Evolutionary conservation across 2,888 invertebrate genomes (phyloP).

Genomic region (Macrosoma leucophasiata): DNA sequence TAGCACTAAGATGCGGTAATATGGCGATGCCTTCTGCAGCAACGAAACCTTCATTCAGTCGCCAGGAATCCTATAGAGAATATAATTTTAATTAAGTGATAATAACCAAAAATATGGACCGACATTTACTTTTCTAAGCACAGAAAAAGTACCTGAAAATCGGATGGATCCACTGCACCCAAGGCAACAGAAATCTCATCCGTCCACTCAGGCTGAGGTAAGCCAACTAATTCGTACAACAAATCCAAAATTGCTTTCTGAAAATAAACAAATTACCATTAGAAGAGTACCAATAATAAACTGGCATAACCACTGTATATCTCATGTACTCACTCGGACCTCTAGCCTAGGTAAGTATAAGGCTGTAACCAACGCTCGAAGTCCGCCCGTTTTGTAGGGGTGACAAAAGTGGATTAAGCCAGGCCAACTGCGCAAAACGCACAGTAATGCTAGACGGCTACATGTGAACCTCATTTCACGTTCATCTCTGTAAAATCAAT

Average conservation of each 20-base stretch:
- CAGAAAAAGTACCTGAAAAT: constrained; percentile 77
- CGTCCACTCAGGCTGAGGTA: constrained; percentile 94
- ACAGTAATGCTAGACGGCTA: constrained; percentile 88
- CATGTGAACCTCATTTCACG: constrained; percentile 89
- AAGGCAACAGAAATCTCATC: constrained; percentile 93
- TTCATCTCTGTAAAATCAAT: constrained; percentile 78
- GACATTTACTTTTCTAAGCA: no score
- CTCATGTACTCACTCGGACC: constrained; percentile 83
- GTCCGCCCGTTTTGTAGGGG: constrained; percentile 83
- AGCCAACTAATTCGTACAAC: constrained; percentile 90
- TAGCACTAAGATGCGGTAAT: constrained; percentile 89
- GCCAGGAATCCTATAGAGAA: constrained; percentile 83
- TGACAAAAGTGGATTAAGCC: constrained; percentile 92
- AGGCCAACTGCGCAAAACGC: constrained; percentile 93
- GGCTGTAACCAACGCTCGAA: constrained; percentile 85
- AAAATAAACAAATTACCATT: background rate
- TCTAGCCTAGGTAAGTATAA: constrained; percentile 91
- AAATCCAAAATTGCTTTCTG: constrained; percentile 95
- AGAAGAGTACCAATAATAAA: background rate
- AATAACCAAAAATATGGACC: background rate
- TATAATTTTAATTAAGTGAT: constrained; percentile 11
- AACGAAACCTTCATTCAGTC: constrained; percentile 95
- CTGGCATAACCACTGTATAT: background rate
- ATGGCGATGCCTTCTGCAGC: constrained; percentile 92
- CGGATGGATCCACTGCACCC: constrained; percentile 91